These are phyloP conservation scores for Nannobrachium achirus DNA, from an alignment of 2,113 vertebrate species.

Conservation along the genomic window DNA sequence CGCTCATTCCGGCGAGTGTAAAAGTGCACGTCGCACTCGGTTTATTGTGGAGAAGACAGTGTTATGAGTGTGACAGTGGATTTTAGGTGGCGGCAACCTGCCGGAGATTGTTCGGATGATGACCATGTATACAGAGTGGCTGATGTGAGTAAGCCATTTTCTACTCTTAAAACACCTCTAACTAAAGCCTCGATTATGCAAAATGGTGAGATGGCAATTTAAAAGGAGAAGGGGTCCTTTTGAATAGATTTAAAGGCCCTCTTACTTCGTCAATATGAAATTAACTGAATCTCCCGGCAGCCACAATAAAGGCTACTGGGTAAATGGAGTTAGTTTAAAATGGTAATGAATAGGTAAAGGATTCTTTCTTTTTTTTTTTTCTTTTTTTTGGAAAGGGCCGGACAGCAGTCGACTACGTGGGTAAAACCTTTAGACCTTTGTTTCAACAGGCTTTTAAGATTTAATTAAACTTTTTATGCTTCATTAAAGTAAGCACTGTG, in stretches of 20 bases:
- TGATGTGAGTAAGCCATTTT: not conserved
- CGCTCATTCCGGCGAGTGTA: not conserved
- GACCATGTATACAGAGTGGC: not conserved
- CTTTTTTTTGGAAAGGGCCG: conserved; percentile 21
- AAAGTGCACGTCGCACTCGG: not conserved
- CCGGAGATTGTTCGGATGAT: not conserved
- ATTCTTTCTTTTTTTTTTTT: too few relatives aligned
- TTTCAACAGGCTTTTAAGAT: conserved; percentile 58
- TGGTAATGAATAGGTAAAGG: conserved; percentile 22
- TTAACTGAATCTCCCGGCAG: too few relatives aligned
- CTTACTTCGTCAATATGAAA: too few relatives aligned
- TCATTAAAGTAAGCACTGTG: conserved; percentile 50
- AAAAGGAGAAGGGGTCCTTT: too few relatives aligned
- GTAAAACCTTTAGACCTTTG: conserved; percentile 43
- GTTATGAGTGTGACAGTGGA: conserved; percentile 1
- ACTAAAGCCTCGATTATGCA: too few relatives aligned
- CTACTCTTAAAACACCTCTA: too few relatives aligned
- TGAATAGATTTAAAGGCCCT: too few relatives aligned
- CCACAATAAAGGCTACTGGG: too few relatives aligned
- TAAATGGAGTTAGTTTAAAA: not conserved
- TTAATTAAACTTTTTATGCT: conserved; percentile 62
- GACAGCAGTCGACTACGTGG: conserved; percentile 17
- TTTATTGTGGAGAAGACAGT: conserved; percentile 1
- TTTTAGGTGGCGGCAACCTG: not conserved
- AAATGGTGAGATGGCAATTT: too few relatives aligned